Percentiles rank a stretch among this genome's conserved stretches.
Evolutionary conservation across 2,888 invertebrate species (phyloP).

Genomic region (Pammene fasciana): DNA sequence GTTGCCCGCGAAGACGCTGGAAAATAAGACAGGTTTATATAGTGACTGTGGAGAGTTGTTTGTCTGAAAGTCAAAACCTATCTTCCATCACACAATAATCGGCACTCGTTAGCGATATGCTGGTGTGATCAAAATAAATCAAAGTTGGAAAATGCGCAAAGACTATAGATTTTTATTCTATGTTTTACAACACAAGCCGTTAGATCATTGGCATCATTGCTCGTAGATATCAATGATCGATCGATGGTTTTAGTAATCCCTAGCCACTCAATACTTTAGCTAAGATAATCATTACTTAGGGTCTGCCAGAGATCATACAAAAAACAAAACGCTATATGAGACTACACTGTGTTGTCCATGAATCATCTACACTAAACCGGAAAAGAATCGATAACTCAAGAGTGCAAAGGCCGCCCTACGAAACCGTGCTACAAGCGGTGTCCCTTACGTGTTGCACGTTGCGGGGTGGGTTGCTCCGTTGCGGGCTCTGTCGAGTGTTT

Average conservation of each 20-base stretch:
- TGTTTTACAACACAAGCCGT: too few species aligned
- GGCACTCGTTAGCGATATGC: background rate
- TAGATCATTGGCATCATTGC: too few species aligned
- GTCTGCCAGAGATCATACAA: background rate
- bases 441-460: slow-evolving; percentile 63
- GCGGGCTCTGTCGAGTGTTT: slow-evolving; percentile 47
- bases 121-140: background rate
- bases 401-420: slow-evolving; percentile 52
- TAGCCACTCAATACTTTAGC: background rate
- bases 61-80: background rate
- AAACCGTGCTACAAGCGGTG: slow-evolving; percentile 34
- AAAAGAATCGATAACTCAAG: slow-evolving; percentile 49
- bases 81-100: background rate
- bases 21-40: background rate
- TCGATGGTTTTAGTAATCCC: background rate
- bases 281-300: background rate
- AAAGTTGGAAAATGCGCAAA: too few species aligned
- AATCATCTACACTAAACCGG: slow-evolving; percentile 42
- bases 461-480: slow-evolving; percentile 46
- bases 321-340: background rate
- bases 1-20: slow-evolving; percentile 68
- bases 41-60: background rate
- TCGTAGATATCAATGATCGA: background rate
- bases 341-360: slow-evolving; percentile 35
- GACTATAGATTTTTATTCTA: too few species aligned